Percentiles rank a stretch among this genome's conserved stretches.
These are phyloP conservation scores for Magallana gigas DNA, from an alignment of 1,140 invertebrate genomes.

Conservation along the genomic window DNA sequence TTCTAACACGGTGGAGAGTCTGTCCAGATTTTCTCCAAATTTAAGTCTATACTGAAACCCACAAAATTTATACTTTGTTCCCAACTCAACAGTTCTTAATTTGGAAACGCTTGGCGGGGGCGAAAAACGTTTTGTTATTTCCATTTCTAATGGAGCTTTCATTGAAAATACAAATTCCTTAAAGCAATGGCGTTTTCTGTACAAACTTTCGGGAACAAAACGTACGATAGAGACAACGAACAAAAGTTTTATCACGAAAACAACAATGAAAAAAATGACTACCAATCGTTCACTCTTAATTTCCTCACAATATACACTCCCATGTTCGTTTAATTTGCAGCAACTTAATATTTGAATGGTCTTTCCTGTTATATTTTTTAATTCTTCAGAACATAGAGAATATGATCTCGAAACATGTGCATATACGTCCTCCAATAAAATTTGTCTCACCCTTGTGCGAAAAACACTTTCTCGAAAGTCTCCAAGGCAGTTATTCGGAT, in stretches of 20 bases:
- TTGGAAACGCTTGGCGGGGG: slow-evolving; percentile 8
- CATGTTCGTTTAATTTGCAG: background rate
- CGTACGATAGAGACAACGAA: background rate
- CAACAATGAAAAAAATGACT: background rate
- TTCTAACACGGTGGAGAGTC: background rate
- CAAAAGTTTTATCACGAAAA: background rate
- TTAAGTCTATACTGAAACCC: slow-evolving; percentile 9
- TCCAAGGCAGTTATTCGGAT: slow-evolving; percentile 19
- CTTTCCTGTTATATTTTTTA: background rate
- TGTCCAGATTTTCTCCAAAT: slow-evolving; percentile 13
- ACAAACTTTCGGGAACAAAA: background rate
- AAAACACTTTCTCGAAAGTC: background rate
- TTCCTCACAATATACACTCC: background rate
- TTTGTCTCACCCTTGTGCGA: background rate
- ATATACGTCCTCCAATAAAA: background rate
- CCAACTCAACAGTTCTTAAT: slow-evolving; percentile 14
- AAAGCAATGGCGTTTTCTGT: slow-evolving; percentile 6
- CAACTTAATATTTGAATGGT: background rate
- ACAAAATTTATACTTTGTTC: background rate
- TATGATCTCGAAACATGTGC: background rate
- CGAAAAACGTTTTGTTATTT: slow-evolving; percentile 18
- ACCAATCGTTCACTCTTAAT: background rate
- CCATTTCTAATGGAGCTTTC: slow-evolving; percentile 11
- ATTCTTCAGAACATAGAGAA: background rate
- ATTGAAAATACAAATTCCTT: slow-evolving; percentile 22